These are phyloP conservation scores for Euwallacea fornicatus DNA, from an alignment of 1,140 invertebrate species.

Conservation along the genomic window DNA sequence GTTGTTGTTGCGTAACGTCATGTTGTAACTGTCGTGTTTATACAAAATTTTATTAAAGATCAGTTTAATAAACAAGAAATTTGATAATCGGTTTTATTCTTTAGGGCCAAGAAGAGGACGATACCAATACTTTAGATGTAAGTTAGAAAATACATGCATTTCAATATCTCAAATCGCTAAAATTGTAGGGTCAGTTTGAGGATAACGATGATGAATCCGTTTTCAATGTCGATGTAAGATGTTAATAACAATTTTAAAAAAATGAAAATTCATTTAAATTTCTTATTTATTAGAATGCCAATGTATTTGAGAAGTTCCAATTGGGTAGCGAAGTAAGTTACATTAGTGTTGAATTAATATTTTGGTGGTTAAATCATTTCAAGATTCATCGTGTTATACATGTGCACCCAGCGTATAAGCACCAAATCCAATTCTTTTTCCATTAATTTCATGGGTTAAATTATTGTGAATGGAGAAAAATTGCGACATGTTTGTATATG, in stretches of 20 bases:
- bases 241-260: too few species aligned
- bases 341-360: too few species aligned
- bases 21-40: not conserved
- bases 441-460: too few species aligned
- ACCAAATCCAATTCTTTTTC: too few species aligned
- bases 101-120: slow-evolving; percentile 16
- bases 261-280: not conserved
- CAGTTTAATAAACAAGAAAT: too few species aligned
- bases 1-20: not conserved
- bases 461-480: too few species aligned
- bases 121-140: slow-evolving; percentile 14
- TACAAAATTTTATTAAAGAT: not conserved
- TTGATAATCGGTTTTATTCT: too few species aligned
- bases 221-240: not conserved
- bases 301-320: not conserved
- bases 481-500: too few species aligned
- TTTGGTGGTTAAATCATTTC: too few species aligned
- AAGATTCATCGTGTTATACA: too few species aligned
- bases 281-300: not conserved
- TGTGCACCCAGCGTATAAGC: too few species aligned
- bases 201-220: slow-evolving; percentile 12
- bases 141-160: not conserved
- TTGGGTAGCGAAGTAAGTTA: not conserved
- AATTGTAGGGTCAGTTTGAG: slow-evolving; percentile 23
- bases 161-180: not conserved